Conservation (phyloP, 2,797 vertebrate genomes). For the Sus cebifrons region DNA sequence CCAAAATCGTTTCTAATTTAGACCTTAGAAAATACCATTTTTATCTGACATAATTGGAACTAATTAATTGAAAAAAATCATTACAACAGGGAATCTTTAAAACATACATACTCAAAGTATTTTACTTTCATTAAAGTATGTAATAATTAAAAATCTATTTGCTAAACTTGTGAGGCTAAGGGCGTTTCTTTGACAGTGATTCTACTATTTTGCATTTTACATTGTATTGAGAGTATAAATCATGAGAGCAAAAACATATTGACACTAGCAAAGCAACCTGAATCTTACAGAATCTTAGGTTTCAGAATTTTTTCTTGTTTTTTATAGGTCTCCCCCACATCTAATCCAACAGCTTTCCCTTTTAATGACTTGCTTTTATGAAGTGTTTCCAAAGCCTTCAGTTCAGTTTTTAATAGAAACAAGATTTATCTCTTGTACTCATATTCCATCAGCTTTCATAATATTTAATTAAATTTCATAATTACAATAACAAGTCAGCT, state of each 20-base stretch:
- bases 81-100: conserved; percentile 37
- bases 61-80: conserved; percentile 26
- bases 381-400: conserved; percentile 39
- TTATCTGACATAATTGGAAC: not conserved
- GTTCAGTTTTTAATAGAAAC: conserved; percentile 58
- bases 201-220: not conserved
- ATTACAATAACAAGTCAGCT: conserved; percentile 38
- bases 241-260: not conserved
- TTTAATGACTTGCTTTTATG: conserved; percentile 28
- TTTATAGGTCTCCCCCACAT: not conserved
- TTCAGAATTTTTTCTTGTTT: not conserved
- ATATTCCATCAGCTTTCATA: conserved; percentile 57
- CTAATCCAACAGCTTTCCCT: conserved; percentile 45
- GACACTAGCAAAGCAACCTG: not conserved
- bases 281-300: not conserved
- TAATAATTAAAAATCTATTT: not conserved
- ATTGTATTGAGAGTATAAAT: not conserved
- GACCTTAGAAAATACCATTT: conserved; percentile 23
- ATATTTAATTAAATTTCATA: conserved; percentile 63
- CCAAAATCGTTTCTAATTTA: conserved; percentile 53
- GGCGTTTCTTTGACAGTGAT: conserved; percentile 28
- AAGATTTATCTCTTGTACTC: conserved; percentile 1
- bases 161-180: not conserved
- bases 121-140: conserved; percentile 23
- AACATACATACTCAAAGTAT: not conserved